Conservation (phyloP, 2,797 vertebrate genomes). For the Triplophysa bombifrons region DNA sequence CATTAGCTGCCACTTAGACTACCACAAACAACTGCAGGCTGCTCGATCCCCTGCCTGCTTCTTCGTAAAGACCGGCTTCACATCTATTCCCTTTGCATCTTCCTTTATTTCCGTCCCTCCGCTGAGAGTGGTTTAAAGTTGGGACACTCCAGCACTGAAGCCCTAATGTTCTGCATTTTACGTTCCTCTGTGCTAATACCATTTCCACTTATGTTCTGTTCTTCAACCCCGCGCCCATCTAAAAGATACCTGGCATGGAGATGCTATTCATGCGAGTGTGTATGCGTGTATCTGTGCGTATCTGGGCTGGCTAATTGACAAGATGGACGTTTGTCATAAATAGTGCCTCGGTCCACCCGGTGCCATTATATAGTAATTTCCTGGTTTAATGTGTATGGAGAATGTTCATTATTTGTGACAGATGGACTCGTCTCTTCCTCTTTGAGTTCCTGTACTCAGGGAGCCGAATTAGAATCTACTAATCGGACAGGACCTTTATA, state of each 20-base stretch:
- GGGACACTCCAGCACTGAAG: slow-evolving; percentile 21
- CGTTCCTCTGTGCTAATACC: neutral
- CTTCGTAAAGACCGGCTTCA: slow-evolving; percentile 75
- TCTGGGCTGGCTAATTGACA: slow-evolving; percentile 75
- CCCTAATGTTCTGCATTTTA: slow-evolving; percentile 18
- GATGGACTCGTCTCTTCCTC: slow-evolving; percentile 74
- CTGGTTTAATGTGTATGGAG: slow-evolving; percentile 80
- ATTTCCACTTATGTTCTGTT: neutral
- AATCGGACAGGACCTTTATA: slow-evolving; percentile 38
- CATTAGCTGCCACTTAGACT: slow-evolving; percentile 81
- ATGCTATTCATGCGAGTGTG: slow-evolving; percentile 13
- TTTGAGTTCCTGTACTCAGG: slow-evolving; percentile 46
- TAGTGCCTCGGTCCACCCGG: slow-evolving; percentile 59
- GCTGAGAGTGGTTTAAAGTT: slow-evolving; percentile 24
- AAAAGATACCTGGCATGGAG: slow-evolving; percentile 27
- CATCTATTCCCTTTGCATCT: slow-evolving; percentile 67
- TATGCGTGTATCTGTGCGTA: slow-evolving; percentile 7
- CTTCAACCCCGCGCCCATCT: slow-evolving; percentile 12
- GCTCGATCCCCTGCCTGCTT: slow-evolving; percentile 75
- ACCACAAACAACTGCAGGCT: slow-evolving; percentile 78
- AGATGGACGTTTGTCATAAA: slow-evolving; percentile 77
- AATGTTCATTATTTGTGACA: slow-evolving; percentile 82
- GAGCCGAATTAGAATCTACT: slow-evolving; percentile 43
- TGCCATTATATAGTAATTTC: slow-evolving; percentile 82
- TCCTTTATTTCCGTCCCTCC: slow-evolving; percentile 18